Percentiles rank a stretch among this genome's conserved stretches.
These are phyloP conservation scores for Mustela lutreola DNA, from an alignment of 2,113 vertebrate species.

Conservation along the genomic window DNA sequence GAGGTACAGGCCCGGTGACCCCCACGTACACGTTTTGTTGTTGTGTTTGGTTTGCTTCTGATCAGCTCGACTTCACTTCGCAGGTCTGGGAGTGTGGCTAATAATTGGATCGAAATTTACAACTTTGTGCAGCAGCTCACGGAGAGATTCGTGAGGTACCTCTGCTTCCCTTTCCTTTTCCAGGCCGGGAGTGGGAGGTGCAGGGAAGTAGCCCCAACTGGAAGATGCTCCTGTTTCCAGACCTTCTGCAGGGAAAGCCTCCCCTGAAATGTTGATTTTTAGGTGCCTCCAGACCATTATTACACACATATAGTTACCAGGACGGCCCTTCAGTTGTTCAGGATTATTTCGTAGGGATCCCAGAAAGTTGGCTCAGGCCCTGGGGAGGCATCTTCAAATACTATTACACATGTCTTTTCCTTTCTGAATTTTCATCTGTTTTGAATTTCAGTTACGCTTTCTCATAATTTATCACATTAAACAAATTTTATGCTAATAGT, in stretches of 20 bases:
- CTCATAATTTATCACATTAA: slow-evolving; percentile 66
- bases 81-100: slow-evolving; percentile 94
- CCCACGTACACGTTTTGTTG: background rate
- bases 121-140: slow-evolving; percentile 95
- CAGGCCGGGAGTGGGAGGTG: background rate
- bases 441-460: slow-evolving; percentile 64
- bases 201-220: background rate
- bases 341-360: slow-evolving; percentile 62
- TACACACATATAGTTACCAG: background rate
- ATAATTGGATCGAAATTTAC: slow-evolving; percentile 94
- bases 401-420: slow-evolving; percentile 46
- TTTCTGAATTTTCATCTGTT: slow-evolving; percentile 57
- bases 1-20: background rate
- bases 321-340: background rate
- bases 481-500: slow-evolving; percentile 44
- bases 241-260: background rate
- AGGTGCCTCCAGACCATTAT: background rate
- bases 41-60: background rate
- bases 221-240: background rate
- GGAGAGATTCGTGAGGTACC: slow-evolving; percentile 95
- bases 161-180: slow-evolving; percentile 49
- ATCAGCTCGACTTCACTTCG: slow-evolving; percentile 67
- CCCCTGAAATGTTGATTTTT: slow-evolving; percentile 9
- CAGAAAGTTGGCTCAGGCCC: slow-evolving; percentile 65
- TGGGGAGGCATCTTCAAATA: slow-evolving; percentile 39